Evolutionary conservation across 2,797 vertebrate species (phyloP).

Genomic region (Sebastes reedi): DNA sequence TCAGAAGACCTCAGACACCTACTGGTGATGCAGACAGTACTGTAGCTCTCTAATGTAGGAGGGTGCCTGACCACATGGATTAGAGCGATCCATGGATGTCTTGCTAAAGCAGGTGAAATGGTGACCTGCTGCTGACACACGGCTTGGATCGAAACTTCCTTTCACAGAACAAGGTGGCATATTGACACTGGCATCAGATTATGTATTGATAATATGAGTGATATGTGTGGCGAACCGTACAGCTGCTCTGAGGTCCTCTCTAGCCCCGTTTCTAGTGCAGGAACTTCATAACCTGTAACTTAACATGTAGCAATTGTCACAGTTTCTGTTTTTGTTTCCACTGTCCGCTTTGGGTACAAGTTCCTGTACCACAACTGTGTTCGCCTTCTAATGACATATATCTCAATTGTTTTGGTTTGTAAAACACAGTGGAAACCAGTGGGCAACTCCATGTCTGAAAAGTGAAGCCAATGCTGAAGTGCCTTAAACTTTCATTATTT

Average conservation of each 20-base stretch:
- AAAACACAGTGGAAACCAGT: neutral
- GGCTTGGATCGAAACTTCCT: neutral
- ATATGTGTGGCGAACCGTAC: neutral
- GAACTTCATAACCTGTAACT: neutral
- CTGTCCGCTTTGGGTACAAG: neutral
- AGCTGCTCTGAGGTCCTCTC: neutral
- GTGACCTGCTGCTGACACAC: neutral
- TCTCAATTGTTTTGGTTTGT: neutral
- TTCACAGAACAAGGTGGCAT: neutral
- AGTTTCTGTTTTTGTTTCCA: neutral
- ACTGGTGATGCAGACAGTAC: neutral
- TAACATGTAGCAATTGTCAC: neutral
- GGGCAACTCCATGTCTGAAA: no score
- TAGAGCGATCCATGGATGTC: neutral
- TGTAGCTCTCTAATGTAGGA: neutral
- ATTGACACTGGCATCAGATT: neutral
- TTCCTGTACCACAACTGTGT: neutral
- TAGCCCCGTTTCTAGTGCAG: neutral
- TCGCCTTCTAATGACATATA: neutral
- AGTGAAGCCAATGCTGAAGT: fast-evolving
- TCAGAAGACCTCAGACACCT: neutral
- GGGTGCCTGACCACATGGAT: neutral
- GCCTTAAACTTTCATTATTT: no score
- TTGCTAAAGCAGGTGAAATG: neutral
- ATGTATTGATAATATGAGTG: constrained; percentile 1